Percentiles rank a stretch among this genome's conserved stretches.
Evolutionary conservation across 2,113 vertebrate genomes (phyloP).

Genomic region (Passerina amoena): DNA sequence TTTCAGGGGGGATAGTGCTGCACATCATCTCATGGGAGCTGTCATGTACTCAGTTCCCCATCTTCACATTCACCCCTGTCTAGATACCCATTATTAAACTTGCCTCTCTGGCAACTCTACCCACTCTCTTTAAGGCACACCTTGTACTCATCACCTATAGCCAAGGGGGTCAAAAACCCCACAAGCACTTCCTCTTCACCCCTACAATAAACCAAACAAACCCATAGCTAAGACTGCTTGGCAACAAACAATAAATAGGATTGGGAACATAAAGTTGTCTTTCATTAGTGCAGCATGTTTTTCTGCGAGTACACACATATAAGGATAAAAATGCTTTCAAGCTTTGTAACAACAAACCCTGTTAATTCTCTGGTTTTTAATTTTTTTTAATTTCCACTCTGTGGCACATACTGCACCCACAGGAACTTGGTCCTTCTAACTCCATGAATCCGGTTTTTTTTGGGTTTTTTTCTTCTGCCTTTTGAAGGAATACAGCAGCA

Average conservation of each 20-base stretch:
- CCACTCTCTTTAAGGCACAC: background rate
- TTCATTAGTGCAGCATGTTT: conserved; percentile 12
- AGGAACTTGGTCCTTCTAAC: conserved; percentile 37
- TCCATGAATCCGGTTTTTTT: background rate
- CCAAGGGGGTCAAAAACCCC: background rate
- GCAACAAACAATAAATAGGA: conserved; percentile 26
- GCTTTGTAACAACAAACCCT: conserved; percentile 27
- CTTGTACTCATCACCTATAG: background rate
- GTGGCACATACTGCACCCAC: conserved; percentile 40
- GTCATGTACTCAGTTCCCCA: background rate
- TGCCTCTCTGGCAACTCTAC: background rate
- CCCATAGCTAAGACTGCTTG: background rate
- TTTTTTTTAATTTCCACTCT: conserved; percentile 54
- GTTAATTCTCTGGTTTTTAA: conserved; percentile 58
- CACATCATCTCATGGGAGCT: background rate
- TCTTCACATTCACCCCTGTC: background rate
- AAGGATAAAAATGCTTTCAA: conserved; percentile 51
- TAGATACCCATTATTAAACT: background rate
- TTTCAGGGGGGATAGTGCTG: conserved; percentile 6
- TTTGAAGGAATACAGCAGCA: background rate
- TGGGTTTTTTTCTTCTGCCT: no score
- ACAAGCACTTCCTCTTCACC: background rate
- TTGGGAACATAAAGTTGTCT: background rate
- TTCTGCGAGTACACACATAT: background rate
- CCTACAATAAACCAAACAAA: background rate